Percentiles rank a stretch among this genome's conserved stretches.
Conservation (phyloP, 2,888 invertebrate genomes). For the Morpho achilles region DNA sequence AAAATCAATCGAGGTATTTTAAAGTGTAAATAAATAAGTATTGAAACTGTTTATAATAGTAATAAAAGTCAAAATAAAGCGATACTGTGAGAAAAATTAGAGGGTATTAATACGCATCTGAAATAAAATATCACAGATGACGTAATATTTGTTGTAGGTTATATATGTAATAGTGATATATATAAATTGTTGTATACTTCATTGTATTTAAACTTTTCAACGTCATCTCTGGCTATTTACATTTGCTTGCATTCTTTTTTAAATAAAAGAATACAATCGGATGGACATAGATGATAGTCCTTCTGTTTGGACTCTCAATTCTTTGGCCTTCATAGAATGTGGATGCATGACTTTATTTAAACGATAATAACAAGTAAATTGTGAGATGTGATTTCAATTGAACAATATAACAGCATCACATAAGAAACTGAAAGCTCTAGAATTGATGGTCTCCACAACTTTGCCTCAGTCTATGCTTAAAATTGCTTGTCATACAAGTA, state of each 20-base stretch:
- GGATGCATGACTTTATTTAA: no score
- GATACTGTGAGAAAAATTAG: constrained; percentile 78
- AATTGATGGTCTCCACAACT: constrained; percentile 20
- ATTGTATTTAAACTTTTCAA: constrained; percentile 36
- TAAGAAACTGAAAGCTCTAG: constrained; percentile 7
- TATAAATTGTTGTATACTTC: constrained; percentile 54
- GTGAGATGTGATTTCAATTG: constrained; percentile 17
- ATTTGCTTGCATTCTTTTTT: constrained; percentile 21
- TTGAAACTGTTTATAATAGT: constrained; percentile 68
- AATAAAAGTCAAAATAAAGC: constrained; percentile 78
- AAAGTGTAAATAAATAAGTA: constrained; percentile 69
- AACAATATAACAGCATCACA: constrained; percentile 5
- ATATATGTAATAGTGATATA: constrained; percentile 39
- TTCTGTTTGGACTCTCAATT: constrained; percentile 20
- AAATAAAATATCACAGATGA: constrained; percentile 68
- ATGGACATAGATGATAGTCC: constrained; percentile 11
- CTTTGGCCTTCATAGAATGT: background rate
- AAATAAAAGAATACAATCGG: constrained; percentile 18
- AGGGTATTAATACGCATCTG: constrained; percentile 65
- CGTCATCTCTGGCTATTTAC: constrained; percentile 8
- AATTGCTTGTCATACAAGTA: constrained; percentile 56
- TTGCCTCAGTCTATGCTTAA: constrained; percentile 53
- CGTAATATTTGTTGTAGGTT: constrained; percentile 70
- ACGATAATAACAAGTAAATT: background rate
- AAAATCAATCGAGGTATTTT: constrained; percentile 47